Evolutionary conservation across 2,113 vertebrate species (phyloP), one percentile per base, ranked within the genome.

Genomic region (Ancistrus triradiatus): DNA sequence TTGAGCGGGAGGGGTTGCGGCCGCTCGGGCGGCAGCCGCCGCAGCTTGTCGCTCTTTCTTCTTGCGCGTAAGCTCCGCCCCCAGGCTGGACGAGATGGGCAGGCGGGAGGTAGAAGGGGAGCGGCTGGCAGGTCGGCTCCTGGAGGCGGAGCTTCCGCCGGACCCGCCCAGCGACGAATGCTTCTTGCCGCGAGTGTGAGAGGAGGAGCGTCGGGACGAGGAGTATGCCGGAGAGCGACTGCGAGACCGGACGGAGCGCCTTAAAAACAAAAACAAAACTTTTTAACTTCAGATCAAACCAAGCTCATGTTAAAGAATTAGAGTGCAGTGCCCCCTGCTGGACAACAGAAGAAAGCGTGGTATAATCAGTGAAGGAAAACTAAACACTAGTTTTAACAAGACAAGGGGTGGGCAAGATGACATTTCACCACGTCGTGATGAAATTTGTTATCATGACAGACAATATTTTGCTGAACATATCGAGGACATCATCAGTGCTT

Each of bases 41-140:
- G 95, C 94, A 0, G 94, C 92, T 25, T 92, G 93, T 2, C 94
- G 87, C 56, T 97, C 95, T 79, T 94, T 97, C 70, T 98, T 98
- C 73, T 90, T 91, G 43, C 95, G 90, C 69, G 86, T 98, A 46
- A 97, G 91, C 78, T 98, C 94, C 2, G 95, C 95, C 14, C 96
- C 96, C 4, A 98, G 84, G 57, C 95, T 98, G 69, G 96, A 98
- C 75, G 93, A 94, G 6, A 97, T 85, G 0, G 96, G 95, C 18
- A 97, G 87, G 47, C 89, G 84, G 0, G 84, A 89, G 0, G 92
- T 89, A 1, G 95, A 81, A 0, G 95, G 93, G 0, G 95, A 95
- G 15, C 93, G 96, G 56, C 94, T 95, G 48, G 92, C 80, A 66
- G 93, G 94, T 70, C 93, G 91, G 73, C 85, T 89, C 74, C 91